Evolutionary conservation across 2,113 vertebrate genomes (phyloP).

Genomic region (Mungos mungo): DNA sequence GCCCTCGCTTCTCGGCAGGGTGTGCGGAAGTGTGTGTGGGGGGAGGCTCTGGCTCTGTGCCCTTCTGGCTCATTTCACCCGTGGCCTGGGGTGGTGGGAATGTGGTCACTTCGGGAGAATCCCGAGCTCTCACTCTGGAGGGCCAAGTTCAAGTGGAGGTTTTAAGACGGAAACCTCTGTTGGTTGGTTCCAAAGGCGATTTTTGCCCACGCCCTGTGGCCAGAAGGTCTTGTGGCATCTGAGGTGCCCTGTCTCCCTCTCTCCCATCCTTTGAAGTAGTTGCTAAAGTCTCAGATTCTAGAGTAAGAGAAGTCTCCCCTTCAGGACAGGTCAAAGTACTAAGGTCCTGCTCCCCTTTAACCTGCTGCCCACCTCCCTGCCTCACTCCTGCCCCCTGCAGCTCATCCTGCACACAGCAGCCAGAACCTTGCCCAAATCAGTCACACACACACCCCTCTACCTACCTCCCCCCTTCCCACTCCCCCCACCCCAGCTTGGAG

Average conservation of each 20-base stretch:
- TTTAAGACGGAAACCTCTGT: neutral
- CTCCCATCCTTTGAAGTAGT: neutral
- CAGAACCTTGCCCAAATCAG: neutral
- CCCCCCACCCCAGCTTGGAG: neutral
- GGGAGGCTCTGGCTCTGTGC: neutral
- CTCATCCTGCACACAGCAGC: neutral
- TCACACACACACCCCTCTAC: too few relatives aligned
- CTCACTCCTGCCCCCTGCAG: constrained; percentile 44
- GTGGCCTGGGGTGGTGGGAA: neutral
- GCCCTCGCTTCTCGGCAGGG: neutral
- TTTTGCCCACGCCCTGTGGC: neutral
- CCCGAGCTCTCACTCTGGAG: neutral
- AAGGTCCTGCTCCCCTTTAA: neutral
- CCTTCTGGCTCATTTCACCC: neutral
- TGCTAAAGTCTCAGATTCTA: neutral
- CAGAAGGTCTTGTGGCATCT: neutral
- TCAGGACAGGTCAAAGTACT: neutral
- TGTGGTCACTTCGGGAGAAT: neutral
- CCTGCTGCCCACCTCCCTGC: neutral
- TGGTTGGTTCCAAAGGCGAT: neutral
- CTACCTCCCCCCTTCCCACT: neutral
- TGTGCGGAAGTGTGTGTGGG: neutral
- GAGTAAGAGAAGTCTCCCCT: neutral
- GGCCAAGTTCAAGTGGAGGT: neutral
- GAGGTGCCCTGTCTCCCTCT: neutral